These are phyloP conservation scores for Eolophus roseicapilla DNA, from an alignment of 2,113 vertebrate genomes.

Conservation along the genomic window DNA sequence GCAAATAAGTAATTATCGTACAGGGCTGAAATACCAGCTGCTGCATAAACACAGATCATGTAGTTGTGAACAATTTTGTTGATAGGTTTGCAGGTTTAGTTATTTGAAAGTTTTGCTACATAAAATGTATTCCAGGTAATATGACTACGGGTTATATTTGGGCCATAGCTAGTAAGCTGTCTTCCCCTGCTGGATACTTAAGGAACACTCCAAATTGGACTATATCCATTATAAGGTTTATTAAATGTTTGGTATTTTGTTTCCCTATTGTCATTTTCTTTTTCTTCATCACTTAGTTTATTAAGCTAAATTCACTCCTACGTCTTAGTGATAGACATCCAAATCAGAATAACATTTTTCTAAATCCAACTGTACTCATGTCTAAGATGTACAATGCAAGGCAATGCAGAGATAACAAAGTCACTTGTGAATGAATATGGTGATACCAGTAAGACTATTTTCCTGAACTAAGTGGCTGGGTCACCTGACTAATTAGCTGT, in stretches of 20 bases:
- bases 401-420: not conserved
- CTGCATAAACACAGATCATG: not conserved
- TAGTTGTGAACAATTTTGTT: not conserved
- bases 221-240: not conserved
- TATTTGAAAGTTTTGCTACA: not conserved
- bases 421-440: not conserved
- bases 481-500: not conserved
- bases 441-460: not conserved
- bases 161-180: not conserved
- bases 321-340: not conserved
- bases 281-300: not conserved
- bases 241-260: not conserved
- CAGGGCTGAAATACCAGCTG: not conserved
- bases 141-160: not conserved
- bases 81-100: not conserved
- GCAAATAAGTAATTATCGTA: not conserved
- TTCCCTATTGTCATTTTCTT: not conserved
- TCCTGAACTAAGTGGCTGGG: not conserved
- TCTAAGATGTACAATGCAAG: not conserved
- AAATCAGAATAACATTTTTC: not conserved
- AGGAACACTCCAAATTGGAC: not conserved
- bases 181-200: not conserved
- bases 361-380: not conserved
- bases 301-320: not conserved
- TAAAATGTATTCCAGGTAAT: not conserved